Percentiles rank a stretch among this genome's conserved stretches.
phyloP scores from a whole-genome alignment of 1,140 invertebrate genomes.

The Aphaenogaster floridana region DNA sequence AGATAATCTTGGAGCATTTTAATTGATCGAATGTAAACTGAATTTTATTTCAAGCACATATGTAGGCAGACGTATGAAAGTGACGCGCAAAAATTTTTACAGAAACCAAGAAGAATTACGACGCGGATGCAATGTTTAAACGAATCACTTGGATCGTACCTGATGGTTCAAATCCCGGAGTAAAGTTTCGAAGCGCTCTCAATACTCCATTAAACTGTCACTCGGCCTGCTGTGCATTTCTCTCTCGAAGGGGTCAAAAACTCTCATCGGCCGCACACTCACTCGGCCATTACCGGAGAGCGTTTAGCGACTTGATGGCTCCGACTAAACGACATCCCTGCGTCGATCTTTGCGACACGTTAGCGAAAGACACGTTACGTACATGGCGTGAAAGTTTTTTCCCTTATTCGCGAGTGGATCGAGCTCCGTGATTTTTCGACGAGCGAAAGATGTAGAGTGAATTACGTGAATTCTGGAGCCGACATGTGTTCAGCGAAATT shows the following conservation, averaged over 20 bases:
- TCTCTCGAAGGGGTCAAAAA: conserved; percentile 25
- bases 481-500: neutral
- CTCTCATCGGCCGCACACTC: neutral
- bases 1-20: neutral
- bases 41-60: neutral
- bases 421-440: conserved; percentile 17
- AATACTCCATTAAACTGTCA: conserved; percentile 60
- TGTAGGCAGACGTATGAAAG: neutral
- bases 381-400: conserved; percentile 86
- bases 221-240: conserved; percentile 31
- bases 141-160: conserved; percentile 4
- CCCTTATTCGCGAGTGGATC: conserved; percentile 59
- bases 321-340: conserved; percentile 53
- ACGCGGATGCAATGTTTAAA: neutral
- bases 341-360: conserved; percentile 48
- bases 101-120: neutral
- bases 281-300: conserved; percentile 27
- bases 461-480: neutral
- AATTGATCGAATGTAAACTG: neutral
- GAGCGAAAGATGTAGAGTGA: neutral
- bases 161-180: conserved; percentile 2
- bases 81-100: neutral
- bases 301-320: conserved; percentile 52
- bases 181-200: conserved; percentile 4
- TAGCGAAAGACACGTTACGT: conserved; percentile 72